Evolutionary conservation across 2,888 invertebrate species (phyloP).

Genomic region (Elaeidobius kamerunicus): DNA sequence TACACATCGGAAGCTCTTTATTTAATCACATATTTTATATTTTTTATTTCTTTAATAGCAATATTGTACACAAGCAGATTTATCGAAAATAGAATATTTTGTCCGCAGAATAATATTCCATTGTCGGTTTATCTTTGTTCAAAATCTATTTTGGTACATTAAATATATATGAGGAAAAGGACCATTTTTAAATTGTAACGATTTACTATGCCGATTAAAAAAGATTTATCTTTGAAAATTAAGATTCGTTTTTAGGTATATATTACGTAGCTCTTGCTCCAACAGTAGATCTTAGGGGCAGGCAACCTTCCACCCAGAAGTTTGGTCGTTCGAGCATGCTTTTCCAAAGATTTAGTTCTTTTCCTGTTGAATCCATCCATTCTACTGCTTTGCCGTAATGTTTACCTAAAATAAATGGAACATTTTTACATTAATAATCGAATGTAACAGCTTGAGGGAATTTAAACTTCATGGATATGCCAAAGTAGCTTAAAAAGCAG

Average conservation of each 20-base stretch:
- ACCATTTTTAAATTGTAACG: not conserved
- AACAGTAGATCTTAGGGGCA: slow-evolving; percentile 78
- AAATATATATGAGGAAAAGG: no score
- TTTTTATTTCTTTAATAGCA: no score
- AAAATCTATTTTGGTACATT: no score
- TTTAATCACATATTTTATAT: slow-evolving; percentile 2
- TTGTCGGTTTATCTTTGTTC: no score
- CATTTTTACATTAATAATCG: no score
- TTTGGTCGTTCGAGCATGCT: slow-evolving; percentile 92
- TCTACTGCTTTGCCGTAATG: slow-evolving; percentile 82
- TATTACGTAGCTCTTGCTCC: slow-evolving; percentile 52
- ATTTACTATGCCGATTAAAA: not conserved
- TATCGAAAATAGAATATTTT: no score
- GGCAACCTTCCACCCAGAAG: slow-evolving; percentile 95
- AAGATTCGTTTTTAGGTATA: slow-evolving; percentile 1
- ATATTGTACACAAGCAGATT: no score
- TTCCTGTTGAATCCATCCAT: slow-evolving; percentile 94
- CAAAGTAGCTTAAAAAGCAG: no score
- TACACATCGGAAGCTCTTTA: not conserved
- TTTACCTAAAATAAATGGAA: slow-evolving; percentile 62
- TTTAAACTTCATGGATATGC: no score
- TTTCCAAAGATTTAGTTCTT: slow-evolving; percentile 89
- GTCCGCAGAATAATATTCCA: no score
- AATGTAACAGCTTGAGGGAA: no score
- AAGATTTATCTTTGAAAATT: not conserved